Percentiles rank a stretch among this genome's conserved stretches.
Evolutionary conservation across 2,888 invertebrate genomes (phyloP).

Genomic region (Drosophila tanythrix): DNA sequence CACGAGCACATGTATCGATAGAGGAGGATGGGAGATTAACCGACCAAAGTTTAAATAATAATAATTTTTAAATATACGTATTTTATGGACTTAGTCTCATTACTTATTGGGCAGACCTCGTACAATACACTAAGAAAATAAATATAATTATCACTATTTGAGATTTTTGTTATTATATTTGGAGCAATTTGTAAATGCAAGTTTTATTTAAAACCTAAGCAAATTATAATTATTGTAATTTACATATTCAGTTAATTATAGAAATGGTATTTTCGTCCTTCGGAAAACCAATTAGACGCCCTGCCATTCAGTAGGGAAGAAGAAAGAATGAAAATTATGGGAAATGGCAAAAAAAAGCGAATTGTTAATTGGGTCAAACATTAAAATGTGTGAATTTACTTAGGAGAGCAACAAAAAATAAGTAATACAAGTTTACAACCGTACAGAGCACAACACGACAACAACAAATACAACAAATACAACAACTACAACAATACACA

Average conservation of each 20-base stretch:
- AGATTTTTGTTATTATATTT: not conserved
- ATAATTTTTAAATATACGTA: too few species aligned
- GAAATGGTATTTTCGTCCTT: conserved; percentile 16
- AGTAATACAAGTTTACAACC: conserved; percentile 39
- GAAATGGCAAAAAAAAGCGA: conserved; percentile 4
- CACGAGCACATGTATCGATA: too few species aligned
- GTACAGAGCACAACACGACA: conserved; percentile 6
- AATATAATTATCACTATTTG: not conserved
- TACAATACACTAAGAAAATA: too few species aligned
- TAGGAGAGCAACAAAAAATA: conserved; percentile 31
- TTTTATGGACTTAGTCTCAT: too few species aligned
- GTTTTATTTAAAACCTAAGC: not conserved
- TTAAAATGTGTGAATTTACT: conserved; percentile 65
- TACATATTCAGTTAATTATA: conserved; percentile 35
- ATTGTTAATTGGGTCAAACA: conserved; percentile 58
- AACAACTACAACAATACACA: conserved; percentile 18
- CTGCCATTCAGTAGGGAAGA: conserved; percentile 8
- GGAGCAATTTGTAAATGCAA: not conserved
- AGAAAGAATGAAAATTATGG: not conserved
- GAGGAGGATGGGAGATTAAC: too few species aligned
- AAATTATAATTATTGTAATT: conserved; percentile 2
- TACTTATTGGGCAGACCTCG: too few species aligned
- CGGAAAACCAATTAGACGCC: conserved; percentile 31
- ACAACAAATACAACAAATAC: not conserved
- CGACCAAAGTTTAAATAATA: too few species aligned